Base-by-base conservation (phyloP, 2,797 vertebrate species). In the Apodemus agrarius region DNA sequence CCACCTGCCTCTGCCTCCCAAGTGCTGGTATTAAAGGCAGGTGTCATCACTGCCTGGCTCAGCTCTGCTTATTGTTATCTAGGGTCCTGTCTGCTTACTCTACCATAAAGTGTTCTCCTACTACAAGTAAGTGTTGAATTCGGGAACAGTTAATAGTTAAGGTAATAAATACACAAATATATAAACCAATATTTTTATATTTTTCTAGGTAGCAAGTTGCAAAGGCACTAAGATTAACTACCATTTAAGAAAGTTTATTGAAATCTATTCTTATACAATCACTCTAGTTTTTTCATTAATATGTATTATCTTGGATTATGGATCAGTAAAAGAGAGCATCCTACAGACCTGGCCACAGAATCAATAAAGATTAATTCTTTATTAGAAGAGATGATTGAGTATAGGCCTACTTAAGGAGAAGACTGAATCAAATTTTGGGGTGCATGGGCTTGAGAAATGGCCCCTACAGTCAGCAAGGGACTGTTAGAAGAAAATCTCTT, bases 41-140 rank as follows among this genome's bases (percentile, higher is more conserved):
- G 49, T 11, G 49, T 10, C 49, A 52, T 10, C 49, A 52, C 49
- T 1, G 7, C 49, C 49, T 52, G 49, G 49, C 49, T 75, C 16
- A 52, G 78, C 82, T 43, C 94, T 95, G 75, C 13, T 65, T 91
- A 52, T 89, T 76, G 40, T 90, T 96, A 95, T 93, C 97, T 93
- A 95, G 95, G 95, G 0, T 97, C 24, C 49, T 88, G 69, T 65
- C 43, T 91, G 63, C 29, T 79, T 61, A 97, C 75, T 95, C 75
- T 54, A 94, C 61, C 24, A 84, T 72, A 97, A 76, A 59, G 83
- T 40, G 54, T 86, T 97, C 91, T 94, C 86, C 96, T 89, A 84
- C 72, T 92, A 61, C 82, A 95, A 94, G 93, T 54, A 87, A 90
- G 65, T 75, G 96, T 81, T 21, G 1, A 97, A 97, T 95, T 76